Evolutionary conservation across 2,113 vertebrate species (phyloP).

Genomic region (Acanthochromis polyacanthus): DNA sequence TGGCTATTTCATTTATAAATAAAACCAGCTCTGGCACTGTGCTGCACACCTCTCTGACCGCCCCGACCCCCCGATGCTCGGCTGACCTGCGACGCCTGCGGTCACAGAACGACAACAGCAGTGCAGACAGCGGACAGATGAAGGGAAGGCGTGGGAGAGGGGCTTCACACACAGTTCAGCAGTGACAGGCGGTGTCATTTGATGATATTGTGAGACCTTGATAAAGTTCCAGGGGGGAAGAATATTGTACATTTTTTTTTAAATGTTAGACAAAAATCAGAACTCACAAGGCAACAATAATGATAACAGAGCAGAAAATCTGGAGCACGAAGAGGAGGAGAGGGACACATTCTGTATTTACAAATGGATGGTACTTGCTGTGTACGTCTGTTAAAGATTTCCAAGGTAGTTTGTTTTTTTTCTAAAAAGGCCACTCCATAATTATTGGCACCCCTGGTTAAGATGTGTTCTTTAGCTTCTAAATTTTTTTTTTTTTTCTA

Average conservation of each 20-base stretch:
- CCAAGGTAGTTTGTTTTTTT: not conserved
- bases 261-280: conserved; percentile 27
- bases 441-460: too few species aligned
- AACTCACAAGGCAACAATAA: conserved; percentile 1
- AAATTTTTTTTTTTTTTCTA: too few species aligned
- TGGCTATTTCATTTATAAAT: conserved; percentile 28
- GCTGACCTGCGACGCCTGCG: conserved; percentile 26
- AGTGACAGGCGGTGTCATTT: conserved; percentile 33
- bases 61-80: conserved; percentile 5
- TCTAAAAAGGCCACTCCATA: too few species aligned
- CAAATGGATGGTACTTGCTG: not conserved
- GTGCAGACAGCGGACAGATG: conserved; percentile 5
- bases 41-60: conserved; percentile 27
- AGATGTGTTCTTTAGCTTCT: too few species aligned
- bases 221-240: conserved; percentile 3
- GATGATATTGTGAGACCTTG: conserved; percentile 19
- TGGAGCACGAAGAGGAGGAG: not conserved
- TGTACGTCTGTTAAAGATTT: too few species aligned
- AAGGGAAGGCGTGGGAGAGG: conserved; percentile 6
- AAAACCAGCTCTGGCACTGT: conserved; percentile 16
- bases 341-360: conserved; percentile 2
- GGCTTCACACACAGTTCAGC: conserved; percentile 15
- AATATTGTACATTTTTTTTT: conserved; percentile 21
- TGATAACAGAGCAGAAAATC: not conserved
- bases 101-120: conserved; percentile 35